Base-by-base conservation (phyloP, 2,113 vertebrate species). In the Gadus chalcogrammus region DNA sequence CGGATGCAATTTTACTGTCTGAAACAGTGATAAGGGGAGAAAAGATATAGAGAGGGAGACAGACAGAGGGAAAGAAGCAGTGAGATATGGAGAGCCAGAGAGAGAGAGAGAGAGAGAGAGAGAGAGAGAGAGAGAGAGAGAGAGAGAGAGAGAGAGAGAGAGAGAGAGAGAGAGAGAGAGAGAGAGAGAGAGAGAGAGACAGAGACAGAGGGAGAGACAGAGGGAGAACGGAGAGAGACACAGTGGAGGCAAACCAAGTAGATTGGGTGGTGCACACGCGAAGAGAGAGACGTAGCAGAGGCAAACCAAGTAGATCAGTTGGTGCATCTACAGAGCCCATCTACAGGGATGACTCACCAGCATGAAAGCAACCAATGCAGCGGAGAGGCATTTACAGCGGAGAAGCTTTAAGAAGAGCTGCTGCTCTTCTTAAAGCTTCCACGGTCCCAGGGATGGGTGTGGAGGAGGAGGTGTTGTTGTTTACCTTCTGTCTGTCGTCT, bases 261-360 rank as follows among this genome's bases (percentile, higher is more conserved):
- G 24, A 24, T 24, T 2, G 24, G 24, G 24, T 24, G 24, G 24
- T 24, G 24, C 2, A 24, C 24, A 24, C 24, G 24, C 24, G 24
- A 3, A 24, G n/a, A n/a, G n/a, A 4, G n/a, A 58, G 15, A n/a
- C n/a, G 5, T 16, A 17, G 16, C 17, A 16, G 15, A 35, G 31
- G 31, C 31, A 74, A 27, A 56, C 64, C 7, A 73, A 84, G 73
- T 38, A 79, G 74, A 81, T 83, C 53, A 73, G 71, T 75, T 75
- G 64, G 20, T 20, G 20, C 20, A 20, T 20, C 20, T 20, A 20
- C 20, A 20, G 20, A 20, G 20, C 20, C 20, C 20, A 20, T 20
- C 20, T 20, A 20, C 20, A 20, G 20, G 62, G 42, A 27, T 35
- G 62, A 64, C 27, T 58, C 68, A 61, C 58, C 31, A 35, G 31